phyloP scores from a whole-genome alignment of 2,888 invertebrate species.

The Drosophila pseudotalamancana region DNA sequence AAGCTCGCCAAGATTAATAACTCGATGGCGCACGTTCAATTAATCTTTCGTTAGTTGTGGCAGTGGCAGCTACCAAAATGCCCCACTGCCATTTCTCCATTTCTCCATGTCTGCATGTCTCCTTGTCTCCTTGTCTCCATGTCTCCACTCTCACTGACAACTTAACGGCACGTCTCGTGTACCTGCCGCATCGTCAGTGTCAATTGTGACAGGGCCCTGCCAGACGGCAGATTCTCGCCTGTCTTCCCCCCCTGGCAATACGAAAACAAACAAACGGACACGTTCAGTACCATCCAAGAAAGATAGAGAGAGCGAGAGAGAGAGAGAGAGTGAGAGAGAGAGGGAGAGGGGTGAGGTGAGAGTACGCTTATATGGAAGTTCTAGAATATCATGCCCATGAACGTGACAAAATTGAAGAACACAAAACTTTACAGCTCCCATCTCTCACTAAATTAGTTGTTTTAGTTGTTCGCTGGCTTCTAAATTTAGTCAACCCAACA shows the following conservation, averaged over 20 bases:
- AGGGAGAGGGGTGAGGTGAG: background rate
- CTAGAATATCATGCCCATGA: constrained; percentile 79
- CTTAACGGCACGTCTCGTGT: constrained; percentile 69
- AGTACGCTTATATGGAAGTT: constrained; percentile 1
- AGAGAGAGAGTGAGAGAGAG: background rate
- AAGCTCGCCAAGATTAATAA: constrained; percentile 82
- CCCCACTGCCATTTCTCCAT: background rate
- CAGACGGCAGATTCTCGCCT: constrained; percentile 43
- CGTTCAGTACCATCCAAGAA: constrained; percentile 40
- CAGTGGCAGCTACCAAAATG: constrained; percentile 27
- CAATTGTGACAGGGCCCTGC: constrained; percentile 72
- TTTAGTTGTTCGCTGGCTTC: constrained; percentile 53
- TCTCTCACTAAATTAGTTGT: constrained; percentile 75
- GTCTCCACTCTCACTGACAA: constrained; percentile 40
- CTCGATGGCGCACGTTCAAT: constrained; percentile 80
- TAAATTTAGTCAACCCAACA: constrained; percentile 68
- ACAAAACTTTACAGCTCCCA: constrained; percentile 51
- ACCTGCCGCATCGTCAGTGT: constrained; percentile 78
- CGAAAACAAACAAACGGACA: constrained; percentile 78
- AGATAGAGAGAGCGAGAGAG: background rate
- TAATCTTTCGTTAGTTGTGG: constrained; percentile 78
- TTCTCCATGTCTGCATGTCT: constrained; percentile 1
- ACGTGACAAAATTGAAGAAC: constrained; percentile 83
- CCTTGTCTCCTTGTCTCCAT: background rate
- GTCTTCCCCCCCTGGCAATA: constrained; percentile 25